A percentile compares a stretch with the other conserved stretches of the same genome.
These are phyloP conservation scores for Drosophila anomelani DNA, from an alignment of 2,888 invertebrate genomes.

Conservation along the genomic window DNA sequence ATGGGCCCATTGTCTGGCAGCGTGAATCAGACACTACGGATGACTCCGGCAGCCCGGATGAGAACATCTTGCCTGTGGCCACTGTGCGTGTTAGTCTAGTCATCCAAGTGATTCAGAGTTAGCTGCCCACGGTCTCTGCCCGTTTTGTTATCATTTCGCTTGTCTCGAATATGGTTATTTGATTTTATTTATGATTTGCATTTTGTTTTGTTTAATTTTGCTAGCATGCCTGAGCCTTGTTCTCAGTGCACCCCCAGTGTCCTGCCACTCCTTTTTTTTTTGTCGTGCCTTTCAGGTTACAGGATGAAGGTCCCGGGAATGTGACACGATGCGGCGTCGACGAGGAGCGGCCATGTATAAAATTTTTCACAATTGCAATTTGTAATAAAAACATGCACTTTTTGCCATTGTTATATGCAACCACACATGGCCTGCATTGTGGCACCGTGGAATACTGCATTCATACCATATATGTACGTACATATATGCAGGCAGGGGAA, in stretches of 20 bases:
- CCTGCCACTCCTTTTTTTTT: constrained; percentile 15
- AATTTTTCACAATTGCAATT: constrained; percentile 79
- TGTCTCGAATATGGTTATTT: constrained; percentile 20
- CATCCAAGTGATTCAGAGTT: constrained; percentile 55
- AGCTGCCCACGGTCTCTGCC: constrained; percentile 13
- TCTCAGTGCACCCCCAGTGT: constrained; percentile 6
- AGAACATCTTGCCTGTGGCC: constrained; percentile 86
- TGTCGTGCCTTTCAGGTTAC: constrained; percentile 9
- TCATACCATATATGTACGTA: constrained; percentile 12
- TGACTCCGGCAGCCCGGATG: constrained; percentile 90
- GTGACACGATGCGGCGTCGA: constrained; percentile 66
- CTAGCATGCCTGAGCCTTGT: constrained; percentile 2
- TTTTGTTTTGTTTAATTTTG: constrained; percentile 48
- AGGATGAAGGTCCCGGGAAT: constrained; percentile 55
- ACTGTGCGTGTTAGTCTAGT: constrained; percentile 63
- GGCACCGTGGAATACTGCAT: constrained; percentile 7
- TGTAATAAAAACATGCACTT: constrained; percentile 78
- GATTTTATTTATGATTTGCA: constrained; percentile 46
- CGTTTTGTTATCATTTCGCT: constrained; percentile 31
- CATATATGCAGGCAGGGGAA: constrained; percentile 19
- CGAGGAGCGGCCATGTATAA: constrained; percentile 72
- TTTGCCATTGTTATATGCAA: constrained; percentile 74
- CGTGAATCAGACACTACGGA: constrained; percentile 88
- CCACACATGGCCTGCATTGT: constrained; percentile 18
- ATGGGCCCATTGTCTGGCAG: constrained; percentile 80